These are phyloP conservation scores for Mormyrops attenuatus DNA, from an alignment of 2,797 vertebrate genomes.

Conservation along the genomic window DNA sequence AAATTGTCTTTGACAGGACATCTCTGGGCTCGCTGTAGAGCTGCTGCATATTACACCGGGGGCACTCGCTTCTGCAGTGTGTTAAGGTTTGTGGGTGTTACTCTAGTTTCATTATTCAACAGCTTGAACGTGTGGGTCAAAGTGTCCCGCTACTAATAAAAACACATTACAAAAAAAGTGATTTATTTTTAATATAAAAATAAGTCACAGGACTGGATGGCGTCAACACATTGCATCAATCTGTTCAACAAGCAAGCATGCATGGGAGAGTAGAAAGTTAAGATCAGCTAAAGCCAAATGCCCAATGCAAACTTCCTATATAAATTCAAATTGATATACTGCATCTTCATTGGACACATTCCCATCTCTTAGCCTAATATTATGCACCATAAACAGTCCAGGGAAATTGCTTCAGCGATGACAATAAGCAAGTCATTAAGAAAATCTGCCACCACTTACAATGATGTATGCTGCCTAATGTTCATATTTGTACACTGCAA, in stretches of 20 bases:
- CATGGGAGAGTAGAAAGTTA: neutral
- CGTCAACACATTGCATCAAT: neutral
- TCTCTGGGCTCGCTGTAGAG: neutral
- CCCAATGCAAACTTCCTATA: neutral
- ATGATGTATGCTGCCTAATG: neutral
- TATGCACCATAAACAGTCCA: neutral
- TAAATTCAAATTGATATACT: conserved; percentile 1
- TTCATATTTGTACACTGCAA: neutral
- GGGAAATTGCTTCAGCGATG: neutral
- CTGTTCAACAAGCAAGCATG: neutral
- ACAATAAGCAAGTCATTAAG: conserved; percentile 5
- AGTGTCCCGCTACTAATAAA: neutral
- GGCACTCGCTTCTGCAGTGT: neutral
- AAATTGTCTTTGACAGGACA: neutral
- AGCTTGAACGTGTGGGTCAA: neutral
- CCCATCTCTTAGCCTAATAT: neutral
- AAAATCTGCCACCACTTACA: neutral
- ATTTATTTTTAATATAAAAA: neutral
- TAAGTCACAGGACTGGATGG: neutral
- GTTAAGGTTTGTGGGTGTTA: neutral
- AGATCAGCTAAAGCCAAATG: neutral
- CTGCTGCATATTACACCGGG: neutral
- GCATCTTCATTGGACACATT: neutral
- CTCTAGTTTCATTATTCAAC: neutral
- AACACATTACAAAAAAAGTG: neutral